Conservation (phyloP, 2,888 invertebrate species). For the Pachymerium ferrugineum region DNA sequence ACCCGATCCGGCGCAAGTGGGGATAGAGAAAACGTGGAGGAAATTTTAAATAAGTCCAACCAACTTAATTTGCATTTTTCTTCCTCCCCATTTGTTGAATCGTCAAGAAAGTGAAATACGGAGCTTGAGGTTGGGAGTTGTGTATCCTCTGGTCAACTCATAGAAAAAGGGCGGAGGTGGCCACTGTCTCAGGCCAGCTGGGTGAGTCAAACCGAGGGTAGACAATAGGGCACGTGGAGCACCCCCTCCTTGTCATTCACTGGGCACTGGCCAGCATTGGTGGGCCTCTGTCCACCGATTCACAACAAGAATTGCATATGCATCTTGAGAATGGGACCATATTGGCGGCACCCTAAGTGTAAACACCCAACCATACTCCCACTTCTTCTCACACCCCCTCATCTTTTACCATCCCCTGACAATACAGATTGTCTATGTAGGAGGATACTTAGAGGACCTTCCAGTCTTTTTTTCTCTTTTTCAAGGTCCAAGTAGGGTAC, state of each 20-base stretch:
- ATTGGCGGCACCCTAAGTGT: neutral
- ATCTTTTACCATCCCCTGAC: too few relatives aligned
- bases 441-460: neutral
- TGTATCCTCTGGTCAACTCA: neutral
- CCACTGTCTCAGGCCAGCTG: constrained; percentile 27
- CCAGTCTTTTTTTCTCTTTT: neutral
- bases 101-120: too few relatives aligned
- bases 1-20: neutral
- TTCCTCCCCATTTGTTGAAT: too few relatives aligned
- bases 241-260: constrained; percentile 30
- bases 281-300: constrained; percentile 23
- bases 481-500: constrained; percentile 3
- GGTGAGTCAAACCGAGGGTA: constrained; percentile 21
- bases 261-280: constrained; percentile 4
- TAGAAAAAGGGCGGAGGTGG: constrained; percentile 9
- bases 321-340: constrained; percentile 23
- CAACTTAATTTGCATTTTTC: too few relatives aligned
- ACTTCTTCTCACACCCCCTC: neutral
- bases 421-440: neutral
- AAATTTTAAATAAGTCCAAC: too few relatives aligned
- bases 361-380: constrained; percentile 27
- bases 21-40: too few relatives aligned
- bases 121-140: too few relatives aligned
- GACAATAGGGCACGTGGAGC: constrained; percentile 19
- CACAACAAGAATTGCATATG: constrained; percentile 33